Base-by-base conservation (phyloP, 2,888 invertebrate genomes). In the Nymphalis urticae region DNA sequence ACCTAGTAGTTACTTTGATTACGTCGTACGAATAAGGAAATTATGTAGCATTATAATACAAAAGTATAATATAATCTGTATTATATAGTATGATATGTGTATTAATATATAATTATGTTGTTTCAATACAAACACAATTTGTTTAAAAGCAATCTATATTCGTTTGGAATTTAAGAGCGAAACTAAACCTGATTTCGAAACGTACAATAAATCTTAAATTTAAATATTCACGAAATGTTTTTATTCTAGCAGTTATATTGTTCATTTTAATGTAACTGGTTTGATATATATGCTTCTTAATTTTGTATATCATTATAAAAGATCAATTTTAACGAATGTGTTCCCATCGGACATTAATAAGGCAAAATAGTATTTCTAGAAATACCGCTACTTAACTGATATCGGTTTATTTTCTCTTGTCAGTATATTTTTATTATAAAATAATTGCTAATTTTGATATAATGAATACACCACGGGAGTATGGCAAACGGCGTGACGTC, bases 161-260 rank as follows among this genome's bases (percentile, higher is more conserved):
- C n/a, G 10, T 17, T 17, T 51, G 27, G 47, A 48, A 60, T 66
- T 53, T 27, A 47, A 24, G 17, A 48, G 32, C n/a, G n/a, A 60
- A 48, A 61, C 54, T 19, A 66, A 66, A 61, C 66, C 66, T 66
- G 66, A 61, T 66, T 48, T 66, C 48, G 54, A 65, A 54, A n/a
- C 24, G 17, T 66, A 53, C 17, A 61, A 53, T 32, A 51, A 54
- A 61, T n/a, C 51, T 65, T 8, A 48, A 17, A 27, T 54, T 51
- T 60, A 4, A 42, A 42, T 1, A 21, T 51, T 59, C 48, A n/a
- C 47, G 32, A 60, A 66, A 61, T 27, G 53, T 66, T 58, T 58
- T 19, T 19, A 42, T 13, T 42, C 13, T 13, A 13, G 13, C 13
- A 42, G 13, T 13, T 10, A 42, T 42, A 42, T 42, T 42, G 42